phyloP scores from a whole-genome alignment of 1,140 invertebrate species.

The Anastrepha obliqua region DNA sequence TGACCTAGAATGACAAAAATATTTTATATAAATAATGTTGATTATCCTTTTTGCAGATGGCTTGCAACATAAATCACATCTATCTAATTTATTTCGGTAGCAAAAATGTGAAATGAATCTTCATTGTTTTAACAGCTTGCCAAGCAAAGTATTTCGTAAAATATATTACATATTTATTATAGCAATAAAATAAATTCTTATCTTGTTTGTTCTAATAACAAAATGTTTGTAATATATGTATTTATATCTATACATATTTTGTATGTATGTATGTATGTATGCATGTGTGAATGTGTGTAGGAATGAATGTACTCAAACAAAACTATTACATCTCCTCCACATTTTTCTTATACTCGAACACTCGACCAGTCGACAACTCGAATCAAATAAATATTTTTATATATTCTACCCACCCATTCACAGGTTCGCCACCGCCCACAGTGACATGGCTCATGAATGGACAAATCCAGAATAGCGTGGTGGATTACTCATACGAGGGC shows the following conservation, averaged over 20 bases:
- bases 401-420: slow-evolving; percentile 60
- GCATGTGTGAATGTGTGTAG: not conserved
- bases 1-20: not conserved
- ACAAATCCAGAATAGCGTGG: slow-evolving; percentile 77
- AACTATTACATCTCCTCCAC: not conserved
- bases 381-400: too few relatives aligned
- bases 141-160: not conserved
- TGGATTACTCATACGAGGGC: slow-evolving; percentile 72
- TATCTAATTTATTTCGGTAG: not conserved
- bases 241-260: too few relatives aligned
- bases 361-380: too few relatives aligned
- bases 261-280: too few relatives aligned
- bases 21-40: slow-evolving; percentile 1
- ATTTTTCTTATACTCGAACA: not conserved
- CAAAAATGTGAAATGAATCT: not conserved
- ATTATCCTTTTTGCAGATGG: not conserved
- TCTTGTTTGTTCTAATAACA: not conserved
- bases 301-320: not conserved
- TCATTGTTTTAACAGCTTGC: not conserved
- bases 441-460: slow-evolving; percentile 92
- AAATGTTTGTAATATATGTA: too few relatives aligned
- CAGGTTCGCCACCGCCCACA: slow-evolving; percentile 88
- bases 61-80: not conserved
- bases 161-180: slow-evolving; percentile 17
- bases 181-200: not conserved